phyloP scores from a whole-genome alignment of 2,888 invertebrate species.

The Timandra comae region DNA sequence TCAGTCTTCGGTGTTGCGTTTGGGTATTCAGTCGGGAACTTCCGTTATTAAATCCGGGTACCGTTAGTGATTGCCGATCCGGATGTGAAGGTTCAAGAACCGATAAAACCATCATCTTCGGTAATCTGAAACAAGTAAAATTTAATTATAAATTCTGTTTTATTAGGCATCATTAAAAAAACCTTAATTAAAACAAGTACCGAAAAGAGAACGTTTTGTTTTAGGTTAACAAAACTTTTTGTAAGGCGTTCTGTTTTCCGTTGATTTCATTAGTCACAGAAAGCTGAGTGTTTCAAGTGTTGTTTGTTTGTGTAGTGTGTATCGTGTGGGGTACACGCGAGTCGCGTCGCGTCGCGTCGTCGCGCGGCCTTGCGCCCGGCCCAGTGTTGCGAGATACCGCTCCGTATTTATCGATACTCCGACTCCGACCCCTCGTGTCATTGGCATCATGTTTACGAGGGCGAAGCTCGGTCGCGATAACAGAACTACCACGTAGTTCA shows the following conservation, averaged over 20 bases:
- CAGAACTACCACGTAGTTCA: constrained; percentile 34
- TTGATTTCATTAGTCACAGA: constrained; percentile 16
- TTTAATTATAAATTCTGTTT: constrained; percentile 6
- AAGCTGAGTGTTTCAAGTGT: constrained; percentile 20
- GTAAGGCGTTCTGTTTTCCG: no score
- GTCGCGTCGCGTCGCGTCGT: constrained; percentile 34
- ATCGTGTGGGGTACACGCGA: constrained; percentile 2
- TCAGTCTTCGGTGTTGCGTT: constrained; percentile 54
- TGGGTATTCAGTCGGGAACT: constrained; percentile 13
- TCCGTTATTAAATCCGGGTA: constrained; percentile 10
- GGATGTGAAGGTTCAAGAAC: constrained; percentile 23
- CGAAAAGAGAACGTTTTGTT: no score
- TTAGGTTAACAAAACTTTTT: no score
- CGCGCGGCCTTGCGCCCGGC: constrained; percentile 65
- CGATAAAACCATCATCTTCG: constrained; percentile 54
- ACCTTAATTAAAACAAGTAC: no score
- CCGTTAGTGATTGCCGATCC: constrained; percentile 19
- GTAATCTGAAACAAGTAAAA: constrained; percentile 48
- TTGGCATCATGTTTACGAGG: constrained; percentile 69
- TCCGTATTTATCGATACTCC: constrained; percentile 58
- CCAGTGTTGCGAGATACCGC: constrained; percentile 59
- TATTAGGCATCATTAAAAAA: no score
- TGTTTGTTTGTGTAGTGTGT: constrained; percentile 4
- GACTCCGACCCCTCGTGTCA: constrained; percentile 58
- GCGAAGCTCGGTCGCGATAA: constrained; percentile 55